Conservation (phyloP, 2,113 vertebrate genomes). For the Notarius quadriscutis region DNA sequence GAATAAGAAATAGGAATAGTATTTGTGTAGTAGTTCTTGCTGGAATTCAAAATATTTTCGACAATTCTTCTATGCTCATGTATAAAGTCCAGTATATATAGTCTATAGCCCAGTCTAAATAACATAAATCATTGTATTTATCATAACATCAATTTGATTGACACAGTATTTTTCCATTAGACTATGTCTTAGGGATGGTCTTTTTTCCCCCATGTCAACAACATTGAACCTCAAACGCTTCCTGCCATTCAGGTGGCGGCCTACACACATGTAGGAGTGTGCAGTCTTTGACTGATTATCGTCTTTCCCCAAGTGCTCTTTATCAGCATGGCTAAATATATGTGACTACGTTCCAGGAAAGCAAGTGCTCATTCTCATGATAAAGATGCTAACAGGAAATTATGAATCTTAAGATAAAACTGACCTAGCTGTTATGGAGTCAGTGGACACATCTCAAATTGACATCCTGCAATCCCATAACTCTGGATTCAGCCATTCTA, state of each 20-base stretch:
- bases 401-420: constrained; percentile 53
- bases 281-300: constrained; percentile 71
- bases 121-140: neutral
- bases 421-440: constrained; percentile 24
- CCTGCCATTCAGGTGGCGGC: constrained; percentile 70
- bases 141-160: neutral
- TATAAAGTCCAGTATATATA: too few species aligned
- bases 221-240: constrained; percentile 63
- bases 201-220: constrained; percentile 58
- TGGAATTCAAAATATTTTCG: neutral
- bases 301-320: constrained; percentile 63
- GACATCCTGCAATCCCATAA: neutral
- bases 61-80: neutral
- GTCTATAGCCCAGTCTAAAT: neutral
- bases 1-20: neutral
- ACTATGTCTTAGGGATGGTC: constrained; percentile 49
- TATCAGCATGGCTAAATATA: constrained; percentile 73
- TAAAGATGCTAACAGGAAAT: constrained; percentile 52
- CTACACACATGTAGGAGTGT: constrained; percentile 61
- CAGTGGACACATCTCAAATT: constrained; percentile 12
- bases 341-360: constrained; percentile 61
- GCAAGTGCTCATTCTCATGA: constrained; percentile 57
- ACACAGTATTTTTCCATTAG: constrained; percentile 45
- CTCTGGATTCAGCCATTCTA: neutral
- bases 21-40: neutral